Evolutionary conservation across 2,888 invertebrate genomes (phyloP).

Genomic region (Nomada hirtipes): DNA sequence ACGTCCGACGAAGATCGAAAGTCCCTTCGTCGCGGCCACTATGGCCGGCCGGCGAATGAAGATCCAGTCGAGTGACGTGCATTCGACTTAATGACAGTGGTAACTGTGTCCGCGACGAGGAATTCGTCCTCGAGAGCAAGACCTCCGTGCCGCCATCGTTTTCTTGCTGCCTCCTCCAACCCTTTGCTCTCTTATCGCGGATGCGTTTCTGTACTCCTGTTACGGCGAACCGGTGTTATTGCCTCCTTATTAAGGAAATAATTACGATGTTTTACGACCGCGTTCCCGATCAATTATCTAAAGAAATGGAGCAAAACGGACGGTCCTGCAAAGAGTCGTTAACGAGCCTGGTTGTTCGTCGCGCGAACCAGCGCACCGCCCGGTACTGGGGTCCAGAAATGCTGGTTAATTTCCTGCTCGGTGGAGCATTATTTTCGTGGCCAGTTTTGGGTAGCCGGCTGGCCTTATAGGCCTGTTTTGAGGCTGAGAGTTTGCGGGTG

Average conservation of each 20-base stretch:
- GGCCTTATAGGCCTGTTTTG: neutral
- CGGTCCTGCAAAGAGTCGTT: neutral
- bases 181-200: conserved; percentile 20
- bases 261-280: conserved; percentile 49
- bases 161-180: conserved; percentile 21
- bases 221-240: conserved; percentile 55
- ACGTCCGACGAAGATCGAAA: neutral
- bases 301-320: conserved; percentile 38
- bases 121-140: conserved; percentile 24
- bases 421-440: neutral
- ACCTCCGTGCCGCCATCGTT: conserved; percentile 26
- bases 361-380: conserved; percentile 3
- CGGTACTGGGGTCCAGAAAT: neutral
- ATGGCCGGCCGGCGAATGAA: conserved; percentile 15
- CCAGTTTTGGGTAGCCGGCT: neutral
- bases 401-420: conserved; percentile 13
- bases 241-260: conserved; percentile 61
- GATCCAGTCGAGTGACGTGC: conserved; percentile 31
- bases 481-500: neutral
- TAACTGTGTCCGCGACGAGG: conserved; percentile 31
- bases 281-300: conserved; percentile 55
- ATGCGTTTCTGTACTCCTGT: conserved; percentile 40
- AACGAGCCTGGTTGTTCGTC: conserved; percentile 30
- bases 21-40: neutral
- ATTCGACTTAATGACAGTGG: conserved; percentile 37